A percentile compares a stretch with the other conserved stretches of the same genome.
Conservation (phyloP, 2,113 vertebrate genomes). For the Chaenocephalus aceratus region DNA sequence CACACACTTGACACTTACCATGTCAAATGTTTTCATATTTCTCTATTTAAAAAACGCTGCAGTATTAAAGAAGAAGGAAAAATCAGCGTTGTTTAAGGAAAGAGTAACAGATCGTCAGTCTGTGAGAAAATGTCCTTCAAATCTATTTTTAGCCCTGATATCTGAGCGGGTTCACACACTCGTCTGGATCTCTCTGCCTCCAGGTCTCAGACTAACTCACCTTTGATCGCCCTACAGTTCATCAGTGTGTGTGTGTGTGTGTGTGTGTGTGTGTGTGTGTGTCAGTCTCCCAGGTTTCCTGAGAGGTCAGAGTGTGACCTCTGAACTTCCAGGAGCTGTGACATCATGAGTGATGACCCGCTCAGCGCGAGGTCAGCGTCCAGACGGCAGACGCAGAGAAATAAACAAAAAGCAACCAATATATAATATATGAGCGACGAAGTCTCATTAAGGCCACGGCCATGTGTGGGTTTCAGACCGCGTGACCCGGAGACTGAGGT, state of each 20-base stretch:
- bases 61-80: neutral
- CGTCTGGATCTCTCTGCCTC: neutral
- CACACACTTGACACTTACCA: neutral
- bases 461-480: neutral
- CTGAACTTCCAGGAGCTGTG: slow-evolving; percentile 62
- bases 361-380: slow-evolving; percentile 50
- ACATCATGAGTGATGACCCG: slow-evolving; percentile 65
- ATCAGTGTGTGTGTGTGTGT: no score
- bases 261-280: slow-evolving; percentile 3
- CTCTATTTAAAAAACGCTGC: neutral
- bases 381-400: slow-evolving; percentile 36
- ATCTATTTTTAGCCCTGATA: neutral
- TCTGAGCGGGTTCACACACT: neutral
- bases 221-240: slow-evolving; percentile 36
- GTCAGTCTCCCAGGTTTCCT: slow-evolving; percentile 66
- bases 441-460: neutral
- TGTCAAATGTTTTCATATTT: neutral
- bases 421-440: neutral
- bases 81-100: neutral
- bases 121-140: neutral
- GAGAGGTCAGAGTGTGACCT: slow-evolving; percentile 65
- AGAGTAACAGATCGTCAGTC: neutral
- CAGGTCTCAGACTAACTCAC: slow-evolving; percentile 51
- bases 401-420: neutral
- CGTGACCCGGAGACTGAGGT: neutral